A percentile compares a stretch with the other conserved stretches of the same genome.
Evolutionary conservation across 1,140 invertebrate species (phyloP).

Genomic region (Zaprionus gabonicus): DNA sequence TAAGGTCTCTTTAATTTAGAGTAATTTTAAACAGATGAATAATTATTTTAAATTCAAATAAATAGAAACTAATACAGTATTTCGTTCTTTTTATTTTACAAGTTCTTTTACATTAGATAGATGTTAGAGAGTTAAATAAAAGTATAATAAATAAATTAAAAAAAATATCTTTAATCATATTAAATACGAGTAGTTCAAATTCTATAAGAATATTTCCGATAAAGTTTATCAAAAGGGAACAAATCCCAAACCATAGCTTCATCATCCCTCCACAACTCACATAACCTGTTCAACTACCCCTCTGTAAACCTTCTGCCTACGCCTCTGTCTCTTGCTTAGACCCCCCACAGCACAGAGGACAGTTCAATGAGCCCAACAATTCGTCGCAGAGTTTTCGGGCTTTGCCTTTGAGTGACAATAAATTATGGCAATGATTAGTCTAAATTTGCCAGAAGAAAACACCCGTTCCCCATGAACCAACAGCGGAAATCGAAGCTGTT

Average conservation of each 20-base stretch:
- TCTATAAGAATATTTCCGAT: no score
- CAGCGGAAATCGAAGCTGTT: slow-evolving; percentile 37
- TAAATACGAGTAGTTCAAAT: no score
- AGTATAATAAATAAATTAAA: no score
- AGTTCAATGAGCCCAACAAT: slow-evolving; percentile 34
- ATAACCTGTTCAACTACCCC: neutral
- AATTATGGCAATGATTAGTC: slow-evolving; percentile 81
- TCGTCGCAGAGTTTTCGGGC: slow-evolving; percentile 64
- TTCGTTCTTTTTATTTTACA: no score
- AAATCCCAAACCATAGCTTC: neutral
- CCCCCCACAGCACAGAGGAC: neutral
- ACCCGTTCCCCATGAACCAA: slow-evolving; percentile 20
- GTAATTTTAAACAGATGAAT: no score
- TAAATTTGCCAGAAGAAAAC: slow-evolving; percentile 61
- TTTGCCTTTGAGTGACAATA: slow-evolving; percentile 74
- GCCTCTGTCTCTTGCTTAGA: neutral
- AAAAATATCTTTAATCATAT: no score
- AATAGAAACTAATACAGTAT: no score
- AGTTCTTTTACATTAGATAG: no score
- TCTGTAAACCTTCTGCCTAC: neutral
- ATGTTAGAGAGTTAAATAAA: no score
- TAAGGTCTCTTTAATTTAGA: no score
- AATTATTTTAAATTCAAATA: no score
- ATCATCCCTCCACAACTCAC: neutral
- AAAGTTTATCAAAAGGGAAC: no score